Evolutionary conservation across 2,113 vertebrate species (phyloP), one percentile per base, ranked within the genome.

Genomic region (Pelobates fuscus): DNA sequence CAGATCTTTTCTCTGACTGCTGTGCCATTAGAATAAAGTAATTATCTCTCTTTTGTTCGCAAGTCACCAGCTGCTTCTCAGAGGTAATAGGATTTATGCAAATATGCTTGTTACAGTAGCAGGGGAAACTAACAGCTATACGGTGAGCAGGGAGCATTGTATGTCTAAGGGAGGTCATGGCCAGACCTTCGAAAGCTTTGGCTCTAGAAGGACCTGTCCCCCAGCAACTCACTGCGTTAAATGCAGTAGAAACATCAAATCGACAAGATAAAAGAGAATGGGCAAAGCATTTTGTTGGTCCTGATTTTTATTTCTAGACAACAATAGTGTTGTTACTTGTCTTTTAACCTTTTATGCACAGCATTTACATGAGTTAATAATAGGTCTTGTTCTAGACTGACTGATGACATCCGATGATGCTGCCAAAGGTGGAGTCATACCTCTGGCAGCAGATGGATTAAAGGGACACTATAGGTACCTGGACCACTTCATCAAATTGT

Each of bases 21-120:
- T 68, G 73, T 63, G 44, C 73, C 57, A 77, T 77, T 77, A 77
- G 73, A 77, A 68, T 77, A 77, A 77, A 77, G 73, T 77, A 77
- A 77, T 77, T 77, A 77, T 77, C 65, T 68, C 55, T 59, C 62
- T 52, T 68, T 77, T 77, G 73, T 77, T 68, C 73, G 55, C 65
- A 65, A 68, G 73, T 67, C 64, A 68, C 73, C 73, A 77, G 73
- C 73, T 68, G 73, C 73, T 77, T 77, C 73, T 77, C 73, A 52
- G 73, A 68, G 73, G 65, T 77, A 77, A 77, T 77, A 68, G 65
- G 67, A 77, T 77, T 77, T 77, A 77, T 77, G 73, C 73, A 77
- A 77, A 77, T 77, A 43, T 49, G 65, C 73, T 77, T 77, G 64
- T 77, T 77, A 77, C 60, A 55, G 64, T 77, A 77, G 65, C 73